Conservation (phyloP, 2,888 invertebrate genomes). For the Ferdinandea cuprea region DNA sequence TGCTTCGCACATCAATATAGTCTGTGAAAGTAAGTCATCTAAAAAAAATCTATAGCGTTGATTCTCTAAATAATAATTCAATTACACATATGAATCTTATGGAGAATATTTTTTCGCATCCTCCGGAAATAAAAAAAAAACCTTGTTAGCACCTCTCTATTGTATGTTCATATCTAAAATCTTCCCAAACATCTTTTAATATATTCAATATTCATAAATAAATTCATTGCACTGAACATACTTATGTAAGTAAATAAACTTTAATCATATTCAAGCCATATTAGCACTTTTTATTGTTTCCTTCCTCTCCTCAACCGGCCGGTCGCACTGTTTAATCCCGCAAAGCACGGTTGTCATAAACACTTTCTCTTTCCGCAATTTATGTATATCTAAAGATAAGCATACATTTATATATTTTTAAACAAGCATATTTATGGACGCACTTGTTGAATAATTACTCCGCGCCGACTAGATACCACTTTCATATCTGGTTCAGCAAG, state of each 20-base stretch:
- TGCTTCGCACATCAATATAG: too few relatives aligned
- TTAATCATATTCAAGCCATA: background rate
- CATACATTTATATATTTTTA: constrained; percentile 15
- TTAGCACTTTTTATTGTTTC: constrained; percentile 2
- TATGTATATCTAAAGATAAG: constrained; percentile 10
- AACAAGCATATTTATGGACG: constrained; percentile 49
- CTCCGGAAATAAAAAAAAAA: too few relatives aligned
- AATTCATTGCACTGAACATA: background rate
- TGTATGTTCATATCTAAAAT: too few relatives aligned
- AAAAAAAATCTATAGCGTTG: too few relatives aligned
- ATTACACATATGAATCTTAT: too few relatives aligned
- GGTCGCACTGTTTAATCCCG: constrained; percentile 15
- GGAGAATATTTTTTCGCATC: too few relatives aligned
- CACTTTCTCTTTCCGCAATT: constrained; percentile 61
- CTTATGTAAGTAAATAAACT: constrained; percentile 16
- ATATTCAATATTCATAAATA: constrained; percentile 6
- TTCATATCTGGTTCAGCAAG: constrained; percentile 58
- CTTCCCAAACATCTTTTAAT: background rate
- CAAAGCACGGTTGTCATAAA: constrained; percentile 5
- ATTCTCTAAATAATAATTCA: too few relatives aligned
- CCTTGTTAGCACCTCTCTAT: too few relatives aligned
- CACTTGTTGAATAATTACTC: constrained; percentile 64
- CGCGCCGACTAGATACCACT: constrained; percentile 25
- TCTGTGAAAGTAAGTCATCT: too few relatives aligned
- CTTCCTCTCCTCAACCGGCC: constrained; percentile 2